Percentiles rank a stretch among this genome's conserved stretches.
Evolutionary conservation across 2,797 vertebrate genomes (phyloP).

Genomic region (Gila robusta): DNA sequence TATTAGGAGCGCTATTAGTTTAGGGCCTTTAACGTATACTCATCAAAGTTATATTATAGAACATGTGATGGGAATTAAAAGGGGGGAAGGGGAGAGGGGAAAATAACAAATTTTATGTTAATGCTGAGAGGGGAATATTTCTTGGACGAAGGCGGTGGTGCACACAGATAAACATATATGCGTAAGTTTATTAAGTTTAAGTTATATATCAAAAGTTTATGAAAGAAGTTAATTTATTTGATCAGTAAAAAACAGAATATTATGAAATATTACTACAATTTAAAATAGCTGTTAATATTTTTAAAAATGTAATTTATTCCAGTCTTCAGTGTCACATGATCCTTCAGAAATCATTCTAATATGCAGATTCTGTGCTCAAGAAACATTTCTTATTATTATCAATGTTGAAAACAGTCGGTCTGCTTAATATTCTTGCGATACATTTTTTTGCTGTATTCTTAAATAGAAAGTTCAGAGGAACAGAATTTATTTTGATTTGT

Average conservation of each 20-base stretch:
- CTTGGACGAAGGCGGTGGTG: background rate
- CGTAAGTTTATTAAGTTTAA: too few species aligned
- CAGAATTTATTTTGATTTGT: background rate
- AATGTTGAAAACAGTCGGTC: background rate
- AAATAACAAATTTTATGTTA: slow-evolving; percentile 15
- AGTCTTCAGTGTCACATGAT: background rate
- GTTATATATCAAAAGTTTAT: background rate
- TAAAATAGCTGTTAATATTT: background rate
- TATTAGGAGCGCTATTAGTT: slow-evolving; percentile 78
- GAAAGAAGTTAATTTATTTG: background rate
- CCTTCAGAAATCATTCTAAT: background rate
- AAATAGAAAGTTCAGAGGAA: background rate
- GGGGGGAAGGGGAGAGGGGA: background rate
- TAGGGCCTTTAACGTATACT: slow-evolving; percentile 79
- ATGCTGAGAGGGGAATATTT: slow-evolving; percentile 15
- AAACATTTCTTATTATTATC: background rate
- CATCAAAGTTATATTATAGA: slow-evolving; percentile 61
- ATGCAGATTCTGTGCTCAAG: background rate
- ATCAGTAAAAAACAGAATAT: background rate
- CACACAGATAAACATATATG: background rate
- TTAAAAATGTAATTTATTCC: background rate
- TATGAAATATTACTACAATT: background rate
- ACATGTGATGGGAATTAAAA: slow-evolving; percentile 56
- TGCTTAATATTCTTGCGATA: background rate
- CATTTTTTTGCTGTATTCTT: background rate